Conservation (phyloP, 2,888 invertebrate species). For the Sarcophaga subvicina region DNA sequence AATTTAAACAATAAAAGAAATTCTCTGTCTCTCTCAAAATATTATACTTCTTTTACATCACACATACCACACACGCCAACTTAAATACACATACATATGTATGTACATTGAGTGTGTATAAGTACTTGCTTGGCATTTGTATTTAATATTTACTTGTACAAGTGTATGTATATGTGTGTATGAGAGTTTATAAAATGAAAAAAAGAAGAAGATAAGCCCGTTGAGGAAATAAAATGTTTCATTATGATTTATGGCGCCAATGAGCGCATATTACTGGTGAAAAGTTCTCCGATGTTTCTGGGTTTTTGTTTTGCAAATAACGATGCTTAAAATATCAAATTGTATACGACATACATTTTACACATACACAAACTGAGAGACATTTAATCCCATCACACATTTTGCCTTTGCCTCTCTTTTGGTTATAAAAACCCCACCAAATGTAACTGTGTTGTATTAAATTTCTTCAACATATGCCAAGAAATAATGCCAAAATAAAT, state of each 20-base stretch:
- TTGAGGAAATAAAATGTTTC: slow-evolving; percentile 63
- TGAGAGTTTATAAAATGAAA: neutral
- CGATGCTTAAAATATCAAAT: slow-evolving; percentile 42
- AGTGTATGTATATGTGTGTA: neutral
- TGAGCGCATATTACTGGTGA: slow-evolving; percentile 40
- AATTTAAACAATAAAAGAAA: slow-evolving; percentile 15
- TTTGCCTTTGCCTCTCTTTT: neutral
- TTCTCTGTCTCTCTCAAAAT: too few relatives aligned
- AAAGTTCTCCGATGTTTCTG: slow-evolving; percentile 31
- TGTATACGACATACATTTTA: slow-evolving; percentile 19
- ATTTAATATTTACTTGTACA: too few relatives aligned
- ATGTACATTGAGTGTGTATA: too few relatives aligned
- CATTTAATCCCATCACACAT: slow-evolving; percentile 1
- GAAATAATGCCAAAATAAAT: slow-evolving; percentile 10
- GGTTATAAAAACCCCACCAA: neutral
- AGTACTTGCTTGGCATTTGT: too few relatives aligned
- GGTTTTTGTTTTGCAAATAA: slow-evolving; percentile 25
- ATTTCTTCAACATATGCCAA: slow-evolving; percentile 5
- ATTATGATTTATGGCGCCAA: slow-evolving; percentile 68
- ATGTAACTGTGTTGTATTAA: slow-evolving; percentile 2
- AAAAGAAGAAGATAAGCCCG: slow-evolving; percentile 53
- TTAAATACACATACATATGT: too few relatives aligned
- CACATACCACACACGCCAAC: too few relatives aligned
- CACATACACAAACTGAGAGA: neutral
- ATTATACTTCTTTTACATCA: too few relatives aligned